Evolutionary conservation across 2,797 vertebrate genomes (phyloP), one percentile per base, ranked within the genome.

Genomic region (Heliangelus exortis): DNA sequence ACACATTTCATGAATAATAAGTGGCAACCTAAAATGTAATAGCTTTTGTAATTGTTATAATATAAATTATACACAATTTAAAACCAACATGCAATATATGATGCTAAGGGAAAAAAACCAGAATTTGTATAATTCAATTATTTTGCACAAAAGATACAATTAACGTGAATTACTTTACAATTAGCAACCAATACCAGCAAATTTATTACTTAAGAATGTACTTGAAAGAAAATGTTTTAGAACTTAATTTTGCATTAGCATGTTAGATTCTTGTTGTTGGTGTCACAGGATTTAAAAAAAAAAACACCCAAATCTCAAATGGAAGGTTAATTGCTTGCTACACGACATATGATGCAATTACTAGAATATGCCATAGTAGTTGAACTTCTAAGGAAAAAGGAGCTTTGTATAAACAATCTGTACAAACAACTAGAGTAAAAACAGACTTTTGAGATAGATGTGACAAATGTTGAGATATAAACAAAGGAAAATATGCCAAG

Each of bases 11-110:
- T n/a, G 57, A 87, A 58, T 29, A 85, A 6, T 50, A 79, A 87
- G 61, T 57, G 50, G 86, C 93, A 97, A 96, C 87, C 93, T 97
- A 97, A 96, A 96, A 87, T 7, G 39, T 58, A 90, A 69, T 15
- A 81, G 47, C 29, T 57, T 86, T 34, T 68, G 22, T 74, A 90
- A 62, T 76, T 96, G 92, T 85, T 92, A 53, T 95, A 84, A 94
- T 77, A 59, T 69, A 89, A 97, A 95, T 79, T 94, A 94, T 89
- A 94, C 73, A 96, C 75, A 96, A 85, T 72, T 96, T 67, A 96
- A 97, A 96, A 76, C 92, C 23, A 96, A 89, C 95, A 97, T 84
- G 94, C 78, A 95, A 51, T 78, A 88, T 55, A 73, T 10, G 13
- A 90, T 28, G 12, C 7, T 29, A 11, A 26, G 22, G 21, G 4